Percentiles rank a stretch among this genome's conserved stretches.
Evolutionary conservation across 2,113 vertebrate species (phyloP).

Genomic region (Phaethon lepturus): DNA sequence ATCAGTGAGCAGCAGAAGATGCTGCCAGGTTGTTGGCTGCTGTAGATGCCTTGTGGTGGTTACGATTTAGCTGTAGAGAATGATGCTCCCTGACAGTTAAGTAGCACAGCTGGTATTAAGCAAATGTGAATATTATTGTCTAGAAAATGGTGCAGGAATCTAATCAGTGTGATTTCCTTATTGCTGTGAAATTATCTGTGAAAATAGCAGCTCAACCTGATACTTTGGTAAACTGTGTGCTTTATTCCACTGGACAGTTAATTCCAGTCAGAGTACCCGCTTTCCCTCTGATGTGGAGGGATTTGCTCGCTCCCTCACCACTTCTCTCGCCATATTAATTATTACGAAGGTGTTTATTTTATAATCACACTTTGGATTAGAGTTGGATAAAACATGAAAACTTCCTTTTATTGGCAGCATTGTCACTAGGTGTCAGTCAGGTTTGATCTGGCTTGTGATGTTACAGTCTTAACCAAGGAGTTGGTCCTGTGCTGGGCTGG

Average conservation of each 20-base stretch:
- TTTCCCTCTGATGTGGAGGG: neutral
- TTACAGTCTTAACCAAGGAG: neutral
- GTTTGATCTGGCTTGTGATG: neutral
- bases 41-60: neutral
- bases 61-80: neutral
- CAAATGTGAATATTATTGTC: slow-evolving; percentile 30
- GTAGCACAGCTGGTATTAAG: slow-evolving; percentile 17
- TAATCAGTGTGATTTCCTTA: slow-evolving; percentile 25
- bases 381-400: neutral
- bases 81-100: slow-evolving; percentile 18
- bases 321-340: neutral
- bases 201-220: neutral
- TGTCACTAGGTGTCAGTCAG: neutral
- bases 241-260: neutral
- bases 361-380: neutral
- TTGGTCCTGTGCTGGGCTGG: neutral
- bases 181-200: slow-evolving; percentile 48
- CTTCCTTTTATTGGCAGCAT: neutral
- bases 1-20: neutral
- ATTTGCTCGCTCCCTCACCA: neutral
- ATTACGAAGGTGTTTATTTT: neutral
- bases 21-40: slow-evolving; percentile 24
- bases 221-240: neutral
- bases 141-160: neutral
- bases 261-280: neutral